Evolutionary conservation across 1,140 invertebrate species (phyloP).

Genomic region (Drosophila mayri): DNA sequence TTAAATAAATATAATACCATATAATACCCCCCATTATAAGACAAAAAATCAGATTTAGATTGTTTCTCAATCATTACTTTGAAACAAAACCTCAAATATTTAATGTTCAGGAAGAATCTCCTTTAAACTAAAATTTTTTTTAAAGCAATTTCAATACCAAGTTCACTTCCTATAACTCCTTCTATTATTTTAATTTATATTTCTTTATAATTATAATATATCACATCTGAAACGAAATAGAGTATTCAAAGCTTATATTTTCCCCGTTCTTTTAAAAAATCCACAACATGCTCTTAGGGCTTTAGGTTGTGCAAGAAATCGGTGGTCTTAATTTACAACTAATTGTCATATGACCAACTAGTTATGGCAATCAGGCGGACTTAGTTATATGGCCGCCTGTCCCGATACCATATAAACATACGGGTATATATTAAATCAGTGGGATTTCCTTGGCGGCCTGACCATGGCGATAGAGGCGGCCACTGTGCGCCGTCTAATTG

Average conservation of each 20-base stretch:
- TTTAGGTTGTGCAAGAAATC: conserved; percentile 35
- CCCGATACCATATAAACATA: conserved; percentile 31
- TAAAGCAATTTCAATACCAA: not conserved
- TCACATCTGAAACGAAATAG: not conserved
- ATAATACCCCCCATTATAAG: not conserved
- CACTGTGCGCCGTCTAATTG: conserved; percentile 63
- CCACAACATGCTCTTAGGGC: conserved; percentile 21
- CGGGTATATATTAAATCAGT: conserved; percentile 51
- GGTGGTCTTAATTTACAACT: conserved; percentile 73
- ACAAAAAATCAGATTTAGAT: not conserved
- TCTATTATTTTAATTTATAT: not conserved
- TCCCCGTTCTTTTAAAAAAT: conserved; percentile 9
- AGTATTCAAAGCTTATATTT: not conserved
- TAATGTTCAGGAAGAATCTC: not conserved
- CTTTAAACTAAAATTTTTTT: not conserved
- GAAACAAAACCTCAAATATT: not conserved
- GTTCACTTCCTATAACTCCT: not conserved
- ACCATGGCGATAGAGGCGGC: conserved; percentile 33
- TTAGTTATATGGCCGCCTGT: conserved; percentile 64
- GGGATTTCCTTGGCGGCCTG: conserved; percentile 50
- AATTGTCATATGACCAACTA: conserved; percentile 78
- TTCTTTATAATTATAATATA: too few species aligned
- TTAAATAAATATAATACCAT: not conserved
- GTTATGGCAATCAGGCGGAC: conserved; percentile 54
- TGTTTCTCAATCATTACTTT: not conserved